Evolutionary conservation across 2,888 invertebrate genomes (phyloP), one percentile per base, ranked within the genome.

Genomic region (Chloroclysta siterata): DNA sequence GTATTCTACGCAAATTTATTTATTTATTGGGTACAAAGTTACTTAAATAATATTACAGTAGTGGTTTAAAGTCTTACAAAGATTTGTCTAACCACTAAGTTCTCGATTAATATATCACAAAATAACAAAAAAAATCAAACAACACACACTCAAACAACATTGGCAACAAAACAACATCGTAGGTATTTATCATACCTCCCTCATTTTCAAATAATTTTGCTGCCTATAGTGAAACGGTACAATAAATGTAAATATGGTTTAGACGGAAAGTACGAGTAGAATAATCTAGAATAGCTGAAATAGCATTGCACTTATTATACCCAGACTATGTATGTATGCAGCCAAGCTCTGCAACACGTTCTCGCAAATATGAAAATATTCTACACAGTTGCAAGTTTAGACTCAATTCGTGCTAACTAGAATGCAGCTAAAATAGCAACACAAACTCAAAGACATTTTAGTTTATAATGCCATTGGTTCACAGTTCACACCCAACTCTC

Each of bases 401-500:
- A 60, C 58, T 68, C 60, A 63, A 67, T 62, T 60, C 65, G 51
- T 62, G 54, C 60, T 60, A 63, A 66, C 61, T 53, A 64, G 62
- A 58, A 61, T 70, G 55, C 13, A 42, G 52, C 42, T 68, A 60
- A 68, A 68, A 69, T 66, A 68, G 53, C 59, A 67, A 71, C 74
- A 71, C 69, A 69, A 70, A 72, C 72, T 73, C 71, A 69, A 73
- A 77, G 72, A 73, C 76, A 75, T 75, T 73, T 72, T 69, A 77
- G 78, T 74, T 72, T 62, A 66, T 56, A 67, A 58, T 55, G 48
- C 58, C 55, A 66, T 53, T 65, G 70, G 68, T 72, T 72, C 73
- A 80, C 36, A 39, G 36, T 39, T 39, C 36, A 39, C 76, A 73
- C 78, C 51, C 57, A 65, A 77, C 77, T 80, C 80, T 81, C 86